These are phyloP conservation scores for Colinus virginianus DNA, from an alignment of 2,113 vertebrate species.

Conservation along the genomic window DNA sequence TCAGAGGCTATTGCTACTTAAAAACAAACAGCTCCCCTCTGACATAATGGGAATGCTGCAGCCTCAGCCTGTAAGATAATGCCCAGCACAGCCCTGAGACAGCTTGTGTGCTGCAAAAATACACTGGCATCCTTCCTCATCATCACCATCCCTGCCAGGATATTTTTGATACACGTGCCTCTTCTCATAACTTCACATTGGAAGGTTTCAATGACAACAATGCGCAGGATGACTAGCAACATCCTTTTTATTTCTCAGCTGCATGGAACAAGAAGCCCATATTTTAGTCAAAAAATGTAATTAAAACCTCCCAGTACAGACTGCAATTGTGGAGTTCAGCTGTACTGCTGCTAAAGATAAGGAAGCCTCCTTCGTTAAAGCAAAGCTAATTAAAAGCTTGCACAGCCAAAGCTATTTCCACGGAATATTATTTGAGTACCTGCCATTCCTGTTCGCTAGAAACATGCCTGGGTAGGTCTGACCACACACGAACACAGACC, in stretches of 20 bases:
- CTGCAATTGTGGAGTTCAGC: background rate
- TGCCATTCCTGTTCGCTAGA: background rate
- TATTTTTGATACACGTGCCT: fast-evolving
- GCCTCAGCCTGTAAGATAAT: background rate
- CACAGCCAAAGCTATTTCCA: background rate
- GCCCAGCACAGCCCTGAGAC: background rate
- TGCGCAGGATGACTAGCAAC: fast-evolving
- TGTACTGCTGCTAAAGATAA: background rate
- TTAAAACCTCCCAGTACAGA: background rate
- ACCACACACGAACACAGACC: background rate
- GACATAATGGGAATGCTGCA: constrained; percentile 32
- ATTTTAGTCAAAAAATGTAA: background rate
- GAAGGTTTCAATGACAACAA: background rate
- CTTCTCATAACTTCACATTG: fast-evolving
- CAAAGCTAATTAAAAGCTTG: background rate
- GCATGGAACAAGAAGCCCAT: background rate
- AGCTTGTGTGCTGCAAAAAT: fast-evolving
- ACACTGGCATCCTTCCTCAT: background rate
- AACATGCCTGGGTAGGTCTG: background rate
- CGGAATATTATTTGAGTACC: background rate
- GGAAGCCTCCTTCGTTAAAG: background rate
- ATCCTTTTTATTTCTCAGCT: background rate
- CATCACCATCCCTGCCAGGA: fast-evolving
- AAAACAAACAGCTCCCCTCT: constrained; percentile 40
- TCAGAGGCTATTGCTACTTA: background rate